Conservation (phyloP, 2,888 invertebrate species). For the Temnothorax unifasciatus region DNA sequence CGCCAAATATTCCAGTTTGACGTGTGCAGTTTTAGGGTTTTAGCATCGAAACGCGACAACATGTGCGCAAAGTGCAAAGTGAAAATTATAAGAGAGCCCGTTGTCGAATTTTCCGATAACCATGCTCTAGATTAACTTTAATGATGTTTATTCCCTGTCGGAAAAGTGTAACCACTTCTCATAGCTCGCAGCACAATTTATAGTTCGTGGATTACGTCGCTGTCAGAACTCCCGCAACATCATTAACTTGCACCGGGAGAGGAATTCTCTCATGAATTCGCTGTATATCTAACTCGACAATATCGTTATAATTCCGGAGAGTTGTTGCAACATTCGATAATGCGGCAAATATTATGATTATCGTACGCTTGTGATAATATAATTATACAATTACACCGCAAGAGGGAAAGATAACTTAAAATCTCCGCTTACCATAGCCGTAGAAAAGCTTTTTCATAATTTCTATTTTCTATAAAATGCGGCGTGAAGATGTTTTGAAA, state of each 20-base stretch:
- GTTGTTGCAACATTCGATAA: slow-evolving; percentile 17
- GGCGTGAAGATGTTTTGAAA: not conserved
- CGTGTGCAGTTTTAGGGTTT: not conserved
- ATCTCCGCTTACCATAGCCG: not conserved
- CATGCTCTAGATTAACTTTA: slow-evolving; percentile 28
- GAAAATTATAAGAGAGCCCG: slow-evolving; percentile 5
- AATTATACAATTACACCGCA: slow-evolving; percentile 17
- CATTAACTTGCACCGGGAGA: slow-evolving; percentile 25
- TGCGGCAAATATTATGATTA: slow-evolving; percentile 32
- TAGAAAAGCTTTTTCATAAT: not conserved
- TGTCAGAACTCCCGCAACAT: slow-evolving; percentile 49
- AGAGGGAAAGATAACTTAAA: not conserved
- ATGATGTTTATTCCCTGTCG: slow-evolving; percentile 29
- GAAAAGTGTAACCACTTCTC: slow-evolving; percentile 29
- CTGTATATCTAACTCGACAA: slow-evolving; percentile 29
- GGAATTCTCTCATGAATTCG: slow-evolving; percentile 28
- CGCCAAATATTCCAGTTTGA: not conserved
- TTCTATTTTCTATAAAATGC: not conserved
- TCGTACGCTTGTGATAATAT: slow-evolving; percentile 6
- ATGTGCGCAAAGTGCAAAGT: not conserved
- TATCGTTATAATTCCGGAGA: slow-evolving; percentile 38
- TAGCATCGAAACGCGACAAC: not conserved
- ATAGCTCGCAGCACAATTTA: slow-evolving; percentile 35
- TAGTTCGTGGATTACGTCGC: slow-evolving; percentile 36
- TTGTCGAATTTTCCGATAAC: slow-evolving; percentile 11